phyloP scores from a whole-genome alignment of 1,140 invertebrate genomes.

The Caenorhabditis brenneri region DNA sequence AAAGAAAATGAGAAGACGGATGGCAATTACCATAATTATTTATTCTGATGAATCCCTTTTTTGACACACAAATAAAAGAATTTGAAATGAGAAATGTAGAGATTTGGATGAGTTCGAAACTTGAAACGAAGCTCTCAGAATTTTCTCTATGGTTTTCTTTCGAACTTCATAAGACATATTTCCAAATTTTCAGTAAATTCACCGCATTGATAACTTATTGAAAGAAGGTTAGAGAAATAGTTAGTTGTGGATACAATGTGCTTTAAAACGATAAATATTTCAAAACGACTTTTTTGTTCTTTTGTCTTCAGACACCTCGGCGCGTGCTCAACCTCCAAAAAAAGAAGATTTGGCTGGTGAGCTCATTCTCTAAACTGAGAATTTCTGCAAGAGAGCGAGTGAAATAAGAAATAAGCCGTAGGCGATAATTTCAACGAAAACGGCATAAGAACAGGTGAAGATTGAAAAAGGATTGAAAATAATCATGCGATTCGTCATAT shows the following conservation, averaged over 20 bases:
- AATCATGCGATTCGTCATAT: background rate
- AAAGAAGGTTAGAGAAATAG: too few species aligned
- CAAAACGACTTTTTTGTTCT: background rate
- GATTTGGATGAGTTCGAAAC: too few species aligned
- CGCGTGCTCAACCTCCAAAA: background rate
- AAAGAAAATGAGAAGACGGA: background rate
- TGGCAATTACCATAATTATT: slow-evolving; percentile 41
- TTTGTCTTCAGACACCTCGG: background rate
- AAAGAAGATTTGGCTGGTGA: background rate
- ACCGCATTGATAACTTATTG: too few species aligned
- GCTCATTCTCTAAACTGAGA: background rate
- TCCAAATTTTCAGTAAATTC: too few species aligned
- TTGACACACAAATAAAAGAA: background rate
- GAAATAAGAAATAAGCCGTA: background rate
- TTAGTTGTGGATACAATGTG: too few species aligned
- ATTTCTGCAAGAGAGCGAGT: background rate
- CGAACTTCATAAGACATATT: too few species aligned
- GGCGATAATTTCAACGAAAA: background rate
- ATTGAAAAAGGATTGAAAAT: slow-evolving; percentile 9
- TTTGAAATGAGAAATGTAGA: background rate
- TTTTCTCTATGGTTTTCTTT: too few species aligned
- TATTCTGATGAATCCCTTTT: slow-evolving; percentile 16
- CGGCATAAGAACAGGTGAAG: background rate
- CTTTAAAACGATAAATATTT: background rate
- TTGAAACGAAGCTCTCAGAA: too few species aligned